Conservation (phyloP, 2,888 invertebrate genomes). For the Eurois occulta region DNA sequence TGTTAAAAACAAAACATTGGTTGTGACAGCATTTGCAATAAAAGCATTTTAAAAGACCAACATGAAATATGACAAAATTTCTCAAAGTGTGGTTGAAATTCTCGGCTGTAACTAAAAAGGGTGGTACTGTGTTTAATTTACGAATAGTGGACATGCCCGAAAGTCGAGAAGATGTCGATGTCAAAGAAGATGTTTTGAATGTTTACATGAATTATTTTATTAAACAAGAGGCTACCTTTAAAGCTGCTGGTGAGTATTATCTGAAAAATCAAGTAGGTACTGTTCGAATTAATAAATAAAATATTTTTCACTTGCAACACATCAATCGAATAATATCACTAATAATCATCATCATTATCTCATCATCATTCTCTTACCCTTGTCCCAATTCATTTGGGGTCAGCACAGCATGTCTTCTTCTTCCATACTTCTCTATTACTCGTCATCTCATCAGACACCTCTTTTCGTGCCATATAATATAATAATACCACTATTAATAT, state of each 20-base stretch:
- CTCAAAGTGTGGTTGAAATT: constrained; percentile 31
- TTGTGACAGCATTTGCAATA: too few relatives aligned
- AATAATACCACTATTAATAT: too few relatives aligned
- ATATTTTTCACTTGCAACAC: neutral
- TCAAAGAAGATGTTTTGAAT: constrained; percentile 2
- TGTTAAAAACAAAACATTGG: neutral
- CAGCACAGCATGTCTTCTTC: too few relatives aligned
- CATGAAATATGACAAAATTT: neutral
- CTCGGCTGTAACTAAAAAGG: neutral
- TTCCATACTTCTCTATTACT: too few relatives aligned
- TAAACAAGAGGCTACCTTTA: constrained; percentile 21
- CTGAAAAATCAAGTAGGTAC: neutral
- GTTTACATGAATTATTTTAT: constrained; percentile 13
- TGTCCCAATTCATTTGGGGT: too few relatives aligned
- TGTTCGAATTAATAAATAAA: neutral
- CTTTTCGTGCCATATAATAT: too few relatives aligned
- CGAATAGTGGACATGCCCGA: constrained; percentile 25
- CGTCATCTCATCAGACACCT: too few relatives aligned
- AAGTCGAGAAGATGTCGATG: too few relatives aligned
- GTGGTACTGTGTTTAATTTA: constrained; percentile 6
- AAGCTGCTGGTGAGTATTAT: constrained; percentile 29
- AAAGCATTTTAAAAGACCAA: neutral
- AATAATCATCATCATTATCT: too few relatives aligned
- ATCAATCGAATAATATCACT: too few relatives aligned
- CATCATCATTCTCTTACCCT: too few relatives aligned